Evolutionary conservation across 2,113 vertebrate species (phyloP), one percentile per base, ranked within the genome.

Genomic region (Tor tambroides): DNA sequence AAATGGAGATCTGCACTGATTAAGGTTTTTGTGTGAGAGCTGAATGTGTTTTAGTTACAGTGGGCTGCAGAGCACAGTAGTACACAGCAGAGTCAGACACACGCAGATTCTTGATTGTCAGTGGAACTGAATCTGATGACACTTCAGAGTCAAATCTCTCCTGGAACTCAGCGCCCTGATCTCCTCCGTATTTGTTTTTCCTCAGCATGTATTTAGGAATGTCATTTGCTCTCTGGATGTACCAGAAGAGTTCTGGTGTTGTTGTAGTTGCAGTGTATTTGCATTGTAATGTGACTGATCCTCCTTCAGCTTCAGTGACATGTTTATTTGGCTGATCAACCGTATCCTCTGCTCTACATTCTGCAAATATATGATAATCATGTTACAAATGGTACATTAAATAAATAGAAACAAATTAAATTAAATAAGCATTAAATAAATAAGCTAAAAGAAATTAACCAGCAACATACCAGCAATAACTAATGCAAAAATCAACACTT

Each of bases 81-180:
- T 82, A 82, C 35, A 82, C 59, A 67, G 61, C 80, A 82, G 78
- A 80, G 54, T 80, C 78, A 59, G 21, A 80, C 78, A 61, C 78
- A n/a, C 9, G 6, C 26, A 61, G 17, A 38, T 80, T 7, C 77
- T 80, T 6, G 30, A 80, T 80, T 6, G 1, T 30, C 54, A 80
- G 51, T n/a, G 30, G 77, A 80, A 80, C 21, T 35, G 28, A 41
- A 41, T 41, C 38, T 41, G 38, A 41, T 41, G 38, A 41, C 38
- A 65, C 11, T 65, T 65, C 6, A 14, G 76, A 51, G 46, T 35
- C 0, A 54, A 79, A 79, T 54, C 76, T 79, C 28, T 54, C 15
- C 43, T 46, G 43, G 10, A 46, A 46, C 26, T 79, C 76, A 79
- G 17, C 46, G 72, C 11, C 46, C 32, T 32, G 49, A 30, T 32